These are phyloP conservation scores for Listronotus bonariensis DNA, from an alignment of 1,140 invertebrate genomes.

Conservation along the genomic window DNA sequence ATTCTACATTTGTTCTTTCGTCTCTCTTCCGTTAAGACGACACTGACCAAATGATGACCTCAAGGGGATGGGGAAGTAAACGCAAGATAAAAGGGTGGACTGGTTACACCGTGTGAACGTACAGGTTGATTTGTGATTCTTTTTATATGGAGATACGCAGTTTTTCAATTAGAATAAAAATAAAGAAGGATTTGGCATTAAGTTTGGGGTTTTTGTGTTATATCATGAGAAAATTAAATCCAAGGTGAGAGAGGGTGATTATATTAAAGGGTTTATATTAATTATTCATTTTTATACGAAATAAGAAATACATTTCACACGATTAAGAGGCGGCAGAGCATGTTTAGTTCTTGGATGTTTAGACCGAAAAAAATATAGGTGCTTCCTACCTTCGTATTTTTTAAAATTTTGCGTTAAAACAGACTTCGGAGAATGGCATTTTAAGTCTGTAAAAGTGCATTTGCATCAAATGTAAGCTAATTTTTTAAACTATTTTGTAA, in stretches of 20 bases:
- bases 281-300: too few relatives aligned
- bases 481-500: too few relatives aligned
- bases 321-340: too few relatives aligned
- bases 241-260: constrained; percentile 6
- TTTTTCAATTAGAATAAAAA: constrained; percentile 28
- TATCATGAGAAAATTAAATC: constrained; percentile 34
- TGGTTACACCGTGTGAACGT: constrained; percentile 45
- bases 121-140: constrained; percentile 48
- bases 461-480: too few relatives aligned
- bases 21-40: constrained; percentile 5
- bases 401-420: too few relatives aligned
- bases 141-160: constrained; percentile 47
- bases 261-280: neutral
- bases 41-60: constrained; percentile 27
- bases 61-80: constrained; percentile 46
- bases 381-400: too few relatives aligned
- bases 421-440: too few relatives aligned
- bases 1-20: neutral
- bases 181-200: constrained; percentile 39
- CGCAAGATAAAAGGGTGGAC: constrained; percentile 41
- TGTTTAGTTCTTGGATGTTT: too few relatives aligned
- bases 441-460: too few relatives aligned
- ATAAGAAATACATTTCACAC: too few relatives aligned
- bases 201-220: constrained; percentile 26
- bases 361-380: too few relatives aligned